Evolutionary conservation across 1,140 invertebrate species (phyloP).

Genomic region (Anadara kagoshimensis): DNA sequence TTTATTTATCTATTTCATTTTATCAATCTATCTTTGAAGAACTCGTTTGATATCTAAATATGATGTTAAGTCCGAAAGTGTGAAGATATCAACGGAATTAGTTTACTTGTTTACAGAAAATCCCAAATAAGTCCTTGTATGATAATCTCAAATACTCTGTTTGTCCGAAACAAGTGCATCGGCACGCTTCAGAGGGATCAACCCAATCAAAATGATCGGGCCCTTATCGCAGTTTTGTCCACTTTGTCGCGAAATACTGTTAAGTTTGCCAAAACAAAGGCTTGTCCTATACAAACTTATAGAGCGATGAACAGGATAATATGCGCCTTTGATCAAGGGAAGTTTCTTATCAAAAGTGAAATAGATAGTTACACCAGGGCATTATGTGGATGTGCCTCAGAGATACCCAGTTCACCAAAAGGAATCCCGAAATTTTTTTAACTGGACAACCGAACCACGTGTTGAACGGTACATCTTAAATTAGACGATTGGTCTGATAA

Average conservation of each 20-base stretch:
- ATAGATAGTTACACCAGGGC: conserved; percentile 37
- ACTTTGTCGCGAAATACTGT: conserved; percentile 36
- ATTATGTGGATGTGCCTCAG: conserved; percentile 17
- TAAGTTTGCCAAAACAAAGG: conserved; percentile 39
- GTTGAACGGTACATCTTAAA: conserved; percentile 21
- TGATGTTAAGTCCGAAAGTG: too few species aligned
- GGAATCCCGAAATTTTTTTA: conserved; percentile 39
- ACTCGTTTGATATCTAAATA: too few species aligned
- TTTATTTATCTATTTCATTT: too few species aligned
- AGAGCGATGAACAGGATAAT: conserved; percentile 30
- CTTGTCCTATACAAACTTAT: conserved; percentile 34
- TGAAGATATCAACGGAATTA: too few species aligned
- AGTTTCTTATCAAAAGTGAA: conserved; percentile 38
- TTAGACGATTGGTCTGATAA: conserved; percentile 36
- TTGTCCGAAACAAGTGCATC: conserved; percentile 10
- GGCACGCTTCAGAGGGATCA: conserved; percentile 39
- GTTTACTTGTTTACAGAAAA: not conserved
- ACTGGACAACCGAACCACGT: conserved; percentile 33
- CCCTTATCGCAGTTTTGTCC: conserved; percentile 26
- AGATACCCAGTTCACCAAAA: not conserved
- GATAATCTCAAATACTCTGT: conserved; percentile 4
- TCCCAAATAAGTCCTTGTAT: conserved; percentile 16
- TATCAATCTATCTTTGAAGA: too few species aligned
- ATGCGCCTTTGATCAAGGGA: conserved; percentile 40
- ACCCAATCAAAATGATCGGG: conserved; percentile 30